Base-by-base conservation (phyloP, 1,140 invertebrate genomes). In the Charaxes varanes region DNA sequence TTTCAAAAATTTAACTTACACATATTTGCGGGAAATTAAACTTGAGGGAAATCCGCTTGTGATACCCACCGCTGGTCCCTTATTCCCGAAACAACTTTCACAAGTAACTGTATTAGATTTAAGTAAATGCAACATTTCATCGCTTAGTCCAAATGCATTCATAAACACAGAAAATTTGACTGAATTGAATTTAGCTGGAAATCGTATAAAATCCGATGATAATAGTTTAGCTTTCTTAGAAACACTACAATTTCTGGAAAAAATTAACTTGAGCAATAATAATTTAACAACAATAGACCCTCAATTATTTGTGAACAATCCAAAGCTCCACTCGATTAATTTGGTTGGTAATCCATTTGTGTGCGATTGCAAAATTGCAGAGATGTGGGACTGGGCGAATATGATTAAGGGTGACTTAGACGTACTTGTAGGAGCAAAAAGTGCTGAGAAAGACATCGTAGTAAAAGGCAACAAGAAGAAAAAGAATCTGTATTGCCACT, bases 301-400 rank as follows among this genome's bases (percentile, higher is more conserved):
- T 0, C 73, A 82, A 42, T 54, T 88, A 3, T 87, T 90, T 12
- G 62, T 74, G 8, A 85, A 85, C 30, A 90, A 91, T 69, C 71
- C 85, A 0, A 84, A 86, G 35, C 50, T 91, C 1, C 55, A 86
- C 6, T 88, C 86, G 0, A 31, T 92, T 2, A 90, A 89, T 64
- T 74, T 92, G 3, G 83, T 90, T 2, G 88, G 87, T 0, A 92
- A 92, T 78, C 90, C 90, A 0, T 92, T 91, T 76, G 71, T 86
- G 24, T 92, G 91, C 50, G 89, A 90, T 53, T 92, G 91, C 46
- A 88, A 88, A 15, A 86, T 92, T 19, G 86, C 86, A 0, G 88
- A 91, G 19, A 89, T 91, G 82, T 92, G 90, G 90, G 86, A 90
- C 49, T 92, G 90, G 91, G 90, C 90, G 0, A 64, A 87, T 11